Evolutionary conservation across 2,797 vertebrate species (phyloP), one percentile per base, ranked within the genome.

Genomic region (Phoebastria nigripes): DNA sequence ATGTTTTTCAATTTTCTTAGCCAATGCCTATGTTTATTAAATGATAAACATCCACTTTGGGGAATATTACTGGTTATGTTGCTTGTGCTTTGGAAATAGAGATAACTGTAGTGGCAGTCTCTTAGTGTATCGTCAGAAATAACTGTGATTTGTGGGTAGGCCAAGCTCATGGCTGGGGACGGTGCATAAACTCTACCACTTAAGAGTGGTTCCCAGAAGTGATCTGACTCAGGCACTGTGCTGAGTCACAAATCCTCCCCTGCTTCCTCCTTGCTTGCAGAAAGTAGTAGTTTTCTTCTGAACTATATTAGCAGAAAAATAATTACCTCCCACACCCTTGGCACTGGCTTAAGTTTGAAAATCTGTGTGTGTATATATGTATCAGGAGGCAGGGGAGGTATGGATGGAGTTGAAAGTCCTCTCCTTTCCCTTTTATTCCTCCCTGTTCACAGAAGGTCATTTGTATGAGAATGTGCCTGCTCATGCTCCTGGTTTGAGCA

Each of bases 191-290:
- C 54, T 81, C 69, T 29, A 6, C 29, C 55, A 37, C 20, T 81
- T n/a, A 8, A 59, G 69, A 91, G 87, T 74, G 65, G 54, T 74
- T 96, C 87, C 93, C 87, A 94, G 73, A 84, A 94, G 62, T 35
- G 44, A 76, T 90, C 54, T 94, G 95, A 97, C 62, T 94, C 91
- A 94, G 82, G 89, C 79, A 55, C 62, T 66, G n/a, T 79, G 93
- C 90, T 94, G 91, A 95, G 70, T 90, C 93, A 94, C 93, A 91
- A 62, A 86, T 73, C 87, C 89, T 95, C 73, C 79, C 39, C 58
- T 94, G 65, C 87, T 94, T 93, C 77, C 61, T 91, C 62, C 82
- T 84, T 51, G 54, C 69, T 83, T 86, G 20, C 44, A 87, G 65
- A 85, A 91, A 82, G 79, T 56, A 76, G 77, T 77, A 35, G 73